phyloP scores from a whole-genome alignment of 2,113 vertebrate species.

The Phalacrocorax aristotelis region DNA sequence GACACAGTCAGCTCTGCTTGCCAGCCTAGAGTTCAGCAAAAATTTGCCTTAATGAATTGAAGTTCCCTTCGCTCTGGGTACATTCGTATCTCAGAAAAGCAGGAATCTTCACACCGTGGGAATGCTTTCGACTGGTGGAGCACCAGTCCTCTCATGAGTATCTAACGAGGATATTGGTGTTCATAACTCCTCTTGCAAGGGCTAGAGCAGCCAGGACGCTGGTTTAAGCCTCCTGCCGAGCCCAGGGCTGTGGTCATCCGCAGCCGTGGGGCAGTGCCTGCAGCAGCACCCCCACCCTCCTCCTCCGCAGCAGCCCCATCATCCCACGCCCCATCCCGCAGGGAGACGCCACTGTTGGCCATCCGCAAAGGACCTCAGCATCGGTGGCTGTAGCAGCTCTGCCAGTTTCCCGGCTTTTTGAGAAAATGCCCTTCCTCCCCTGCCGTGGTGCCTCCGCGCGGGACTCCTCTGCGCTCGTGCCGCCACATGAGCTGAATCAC shows the following conservation, averaged over 20 bases:
- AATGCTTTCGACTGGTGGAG: background rate
- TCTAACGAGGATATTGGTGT: background rate
- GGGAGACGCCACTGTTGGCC: background rate
- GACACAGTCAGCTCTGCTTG: background rate
- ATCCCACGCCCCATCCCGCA: background rate
- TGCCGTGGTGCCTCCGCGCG: accelerated
- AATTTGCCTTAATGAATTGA: background rate
- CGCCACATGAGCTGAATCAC: accelerated
- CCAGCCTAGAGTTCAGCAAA: background rate
- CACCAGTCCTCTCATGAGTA: background rate
- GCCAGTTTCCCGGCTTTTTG: background rate
- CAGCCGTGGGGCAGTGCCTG: background rate
- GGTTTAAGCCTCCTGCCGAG: background rate
- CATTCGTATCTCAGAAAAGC: background rate
- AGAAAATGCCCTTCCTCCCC: background rate
- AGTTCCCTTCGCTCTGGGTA: background rate
- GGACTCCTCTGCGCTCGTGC: background rate
- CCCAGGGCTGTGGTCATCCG: accelerated
- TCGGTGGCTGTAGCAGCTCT: accelerated
- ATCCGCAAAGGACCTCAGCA: background rate
- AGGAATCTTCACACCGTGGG: background rate
- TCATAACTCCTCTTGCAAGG: background rate
- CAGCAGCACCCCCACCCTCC: background rate
- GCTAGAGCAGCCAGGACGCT: background rate
- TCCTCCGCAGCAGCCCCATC: background rate